Conservation (phyloP, 2,888 invertebrate species). For the Pseudeuparius sepicola region DNA sequence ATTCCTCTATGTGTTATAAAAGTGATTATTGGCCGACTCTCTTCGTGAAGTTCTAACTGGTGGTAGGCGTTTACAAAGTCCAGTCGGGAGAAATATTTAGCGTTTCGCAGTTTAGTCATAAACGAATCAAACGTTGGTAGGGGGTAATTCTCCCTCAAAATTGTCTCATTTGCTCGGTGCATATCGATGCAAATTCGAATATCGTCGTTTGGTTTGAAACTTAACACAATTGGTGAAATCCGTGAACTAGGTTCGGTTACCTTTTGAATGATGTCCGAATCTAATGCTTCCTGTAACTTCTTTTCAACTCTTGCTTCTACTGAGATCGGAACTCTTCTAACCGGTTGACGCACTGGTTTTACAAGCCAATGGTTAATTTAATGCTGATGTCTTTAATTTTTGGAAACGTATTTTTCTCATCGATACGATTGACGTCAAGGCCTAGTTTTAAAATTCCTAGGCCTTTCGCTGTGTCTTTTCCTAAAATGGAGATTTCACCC, state of each 20-base stretch:
- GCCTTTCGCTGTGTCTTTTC: conserved; percentile 17
- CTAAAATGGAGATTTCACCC: conserved; percentile 19
- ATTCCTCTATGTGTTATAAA: conserved; percentile 18
- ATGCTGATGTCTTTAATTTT: conserved; percentile 19
- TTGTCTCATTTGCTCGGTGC: too few species aligned
- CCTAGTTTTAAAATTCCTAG: conserved; percentile 20
- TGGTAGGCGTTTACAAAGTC: conserved; percentile 24
- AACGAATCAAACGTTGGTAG: too few species aligned
- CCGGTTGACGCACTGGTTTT: conserved; percentile 17
- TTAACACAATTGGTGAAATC: too few species aligned
- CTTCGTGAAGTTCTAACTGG: conserved; percentile 21
- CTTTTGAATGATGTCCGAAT: conserved; percentile 25
- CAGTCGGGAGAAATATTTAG: too few species aligned
- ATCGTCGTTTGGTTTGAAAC: too few species aligned
- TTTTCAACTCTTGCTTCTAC: conserved; percentile 15
- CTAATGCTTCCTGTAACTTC: conserved; percentile 13
- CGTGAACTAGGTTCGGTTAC: conserved; percentile 26
- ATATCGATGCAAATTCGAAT: too few species aligned
- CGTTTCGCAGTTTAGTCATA: conserved; percentile 22
- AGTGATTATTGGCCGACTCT: conserved; percentile 13
- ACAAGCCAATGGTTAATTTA: conserved; percentile 17
- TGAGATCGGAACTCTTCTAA: conserved; percentile 19
- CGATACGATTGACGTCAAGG: conserved; percentile 11
- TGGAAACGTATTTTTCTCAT: conserved; percentile 16
- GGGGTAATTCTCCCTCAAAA: too few species aligned